A percentile compares a stretch with the other conserved stretches of the same genome.
These are phyloP conservation scores for Willisornis vidua DNA, from an alignment of 2,113 vertebrate genomes.

Conservation along the genomic window DNA sequence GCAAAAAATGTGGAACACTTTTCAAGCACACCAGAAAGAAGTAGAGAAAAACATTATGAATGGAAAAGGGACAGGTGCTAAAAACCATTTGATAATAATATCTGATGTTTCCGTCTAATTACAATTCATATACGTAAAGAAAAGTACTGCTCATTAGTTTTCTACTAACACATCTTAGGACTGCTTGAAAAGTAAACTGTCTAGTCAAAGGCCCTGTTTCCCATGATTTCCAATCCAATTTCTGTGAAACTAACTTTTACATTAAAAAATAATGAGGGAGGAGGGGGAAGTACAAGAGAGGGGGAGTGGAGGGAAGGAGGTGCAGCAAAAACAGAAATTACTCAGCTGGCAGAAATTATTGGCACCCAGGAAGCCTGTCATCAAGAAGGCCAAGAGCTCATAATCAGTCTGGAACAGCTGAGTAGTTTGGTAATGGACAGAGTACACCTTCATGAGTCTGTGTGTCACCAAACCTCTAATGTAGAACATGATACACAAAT, in stretches of 20 bases:
- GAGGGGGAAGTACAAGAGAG: background rate
- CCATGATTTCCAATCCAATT: slow-evolving; percentile 2
- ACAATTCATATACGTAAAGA: background rate
- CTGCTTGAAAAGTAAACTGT: background rate
- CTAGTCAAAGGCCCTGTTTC: background rate
- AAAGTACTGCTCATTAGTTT: background rate
- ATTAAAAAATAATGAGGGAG: background rate
- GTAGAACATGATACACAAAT: background rate
- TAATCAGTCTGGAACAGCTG: background rate
- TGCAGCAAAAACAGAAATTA: background rate
- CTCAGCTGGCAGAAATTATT: background rate
- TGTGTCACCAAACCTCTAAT: background rate
- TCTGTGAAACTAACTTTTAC: background rate
- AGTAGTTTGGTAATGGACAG: background rate
- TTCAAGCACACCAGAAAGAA: background rate
- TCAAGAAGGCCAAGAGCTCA: background rate
- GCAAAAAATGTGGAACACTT: background rate
- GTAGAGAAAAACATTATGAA: background rate
- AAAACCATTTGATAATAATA: background rate
- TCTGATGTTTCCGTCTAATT: background rate
- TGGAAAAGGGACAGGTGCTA: background rate
- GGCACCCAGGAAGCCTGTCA: background rate
- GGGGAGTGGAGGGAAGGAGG: background rate
- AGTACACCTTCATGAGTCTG: background rate
- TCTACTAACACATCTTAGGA: background rate